Evolutionary conservation across 2,797 vertebrate species (phyloP).

Genomic region (Neostethus bicornis): DNA sequence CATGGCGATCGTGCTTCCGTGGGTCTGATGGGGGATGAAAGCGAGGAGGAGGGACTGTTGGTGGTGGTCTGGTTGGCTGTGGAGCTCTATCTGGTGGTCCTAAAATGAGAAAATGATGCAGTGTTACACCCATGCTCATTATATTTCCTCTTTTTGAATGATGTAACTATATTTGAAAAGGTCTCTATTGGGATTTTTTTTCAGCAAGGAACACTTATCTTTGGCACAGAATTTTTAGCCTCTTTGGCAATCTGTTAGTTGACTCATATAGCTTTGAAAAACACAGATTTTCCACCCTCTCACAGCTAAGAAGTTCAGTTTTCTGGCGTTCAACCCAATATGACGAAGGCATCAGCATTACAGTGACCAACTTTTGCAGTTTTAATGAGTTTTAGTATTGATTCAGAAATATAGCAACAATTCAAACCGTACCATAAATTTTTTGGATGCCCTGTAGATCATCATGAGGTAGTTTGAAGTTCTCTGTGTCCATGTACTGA

Average conservation of each 20-base stretch:
- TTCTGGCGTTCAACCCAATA: slow-evolving; percentile 37
- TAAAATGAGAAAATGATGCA: slow-evolving; percentile 53
- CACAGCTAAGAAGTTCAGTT: slow-evolving; percentile 58
- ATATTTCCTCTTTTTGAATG: background rate
- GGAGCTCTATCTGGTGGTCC: slow-evolving; percentile 95
- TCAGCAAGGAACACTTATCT: slow-evolving; percentile 16
- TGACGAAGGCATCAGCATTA: slow-evolving; percentile 29
- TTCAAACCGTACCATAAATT: slow-evolving; percentile 76
- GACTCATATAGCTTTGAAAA: slow-evolving; percentile 50
- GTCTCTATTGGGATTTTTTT: slow-evolving; percentile 11
- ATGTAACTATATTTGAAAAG: background rate
- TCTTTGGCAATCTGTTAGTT: slow-evolving; percentile 28
- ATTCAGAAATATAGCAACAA: slow-evolving; percentile 13
- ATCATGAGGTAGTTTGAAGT: slow-evolving; percentile 87
- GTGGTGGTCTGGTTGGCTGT: slow-evolving; percentile 93
- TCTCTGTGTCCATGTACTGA: slow-evolving; percentile 87
- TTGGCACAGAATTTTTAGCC: slow-evolving; percentile 21
- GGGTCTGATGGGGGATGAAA: slow-evolving; percentile 91
- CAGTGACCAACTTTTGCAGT: slow-evolving; percentile 17
- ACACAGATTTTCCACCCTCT: slow-evolving; percentile 34
- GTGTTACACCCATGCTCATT: background rate
- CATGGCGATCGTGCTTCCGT: slow-evolving; percentile 90
- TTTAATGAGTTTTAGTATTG: slow-evolving; percentile 11
- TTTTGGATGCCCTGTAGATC: slow-evolving; percentile 89
- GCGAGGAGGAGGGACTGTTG: slow-evolving; percentile 91